phyloP scores from a whole-genome alignment of 2,888 invertebrate genomes.

The Ormyrus rosae region DNA sequence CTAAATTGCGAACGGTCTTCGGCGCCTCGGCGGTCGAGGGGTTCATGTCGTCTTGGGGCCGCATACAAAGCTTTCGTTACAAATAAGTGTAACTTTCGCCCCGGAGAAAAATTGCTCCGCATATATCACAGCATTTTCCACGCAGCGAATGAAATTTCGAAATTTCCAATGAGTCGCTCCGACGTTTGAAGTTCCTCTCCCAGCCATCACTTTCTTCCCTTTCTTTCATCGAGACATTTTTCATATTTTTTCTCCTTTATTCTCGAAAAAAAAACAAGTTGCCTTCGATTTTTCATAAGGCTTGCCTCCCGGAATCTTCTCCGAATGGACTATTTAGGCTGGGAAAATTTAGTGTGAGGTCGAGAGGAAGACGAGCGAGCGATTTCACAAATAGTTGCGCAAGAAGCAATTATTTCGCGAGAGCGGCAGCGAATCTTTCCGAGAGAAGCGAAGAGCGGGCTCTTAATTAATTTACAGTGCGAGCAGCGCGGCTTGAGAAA shows the following conservation, averaged over 20 bases:
- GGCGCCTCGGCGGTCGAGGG: no score
- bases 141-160: slow-evolving; percentile 53
- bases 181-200: slow-evolving; percentile 30
- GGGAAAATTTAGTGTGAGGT: slow-evolving; percentile 1
- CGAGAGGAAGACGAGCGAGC: neutral
- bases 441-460: neutral
- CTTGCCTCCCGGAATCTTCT: neutral
- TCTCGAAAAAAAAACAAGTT: slow-evolving; percentile 11
- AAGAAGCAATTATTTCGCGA: slow-evolving; percentile 41
- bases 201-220: slow-evolving; percentile 6
- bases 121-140: slow-evolving; percentile 64
- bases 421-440: slow-evolving; percentile 8
- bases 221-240: slow-evolving; percentile 25
- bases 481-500: no score
- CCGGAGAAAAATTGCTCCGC: slow-evolving; percentile 69
- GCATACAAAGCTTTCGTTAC: slow-evolving; percentile 19
- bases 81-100: slow-evolving; percentile 65
- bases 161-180: slow-evolving; percentile 48
- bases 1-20: slow-evolving; percentile 45
- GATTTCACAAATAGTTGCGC: slow-evolving; percentile 30
- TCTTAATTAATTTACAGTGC: slow-evolving; percentile 39
- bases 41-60: neutral
- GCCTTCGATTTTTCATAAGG: slow-evolving; percentile 39
- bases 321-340: neutral
- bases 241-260: slow-evolving; percentile 42